These are phyloP conservation scores for Nematolebias whitei DNA, from an alignment of 2,113 vertebrate genomes.

Conservation along the genomic window DNA sequence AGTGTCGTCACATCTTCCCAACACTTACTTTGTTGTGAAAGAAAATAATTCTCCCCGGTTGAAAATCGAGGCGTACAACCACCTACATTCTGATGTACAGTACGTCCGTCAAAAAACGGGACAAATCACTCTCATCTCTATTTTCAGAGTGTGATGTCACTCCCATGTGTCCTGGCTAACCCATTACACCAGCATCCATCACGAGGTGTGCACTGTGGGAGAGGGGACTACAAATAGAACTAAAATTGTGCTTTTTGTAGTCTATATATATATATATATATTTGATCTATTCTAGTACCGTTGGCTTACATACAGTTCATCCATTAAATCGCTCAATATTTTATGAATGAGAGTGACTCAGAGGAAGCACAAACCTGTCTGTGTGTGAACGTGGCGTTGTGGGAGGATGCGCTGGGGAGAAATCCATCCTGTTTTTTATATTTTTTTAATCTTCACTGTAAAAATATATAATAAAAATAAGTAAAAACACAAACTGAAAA, in stretches of 20 bases:
- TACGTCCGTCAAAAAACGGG: conserved; percentile 57
- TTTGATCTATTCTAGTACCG: conserved; percentile 24
- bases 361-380: conserved; percentile 38
- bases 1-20: conserved; percentile 37
- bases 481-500: neutral
- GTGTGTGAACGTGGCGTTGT: conserved; percentile 31
- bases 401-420: conserved; percentile 14
- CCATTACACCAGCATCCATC: conserved; percentile 65
- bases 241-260: conserved; percentile 10
- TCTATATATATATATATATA: neutral
- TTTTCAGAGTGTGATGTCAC: conserved; percentile 72
- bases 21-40: conserved; percentile 21
- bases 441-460: conserved; percentile 33
- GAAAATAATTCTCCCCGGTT: conserved; percentile 28
- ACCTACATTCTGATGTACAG: conserved; percentile 31
- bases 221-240: conserved; percentile 33
- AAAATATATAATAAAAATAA: neutral
- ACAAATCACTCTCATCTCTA: conserved; percentile 63
- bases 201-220: conserved; percentile 44
- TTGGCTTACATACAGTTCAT: conserved; percentile 21
- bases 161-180: conserved; percentile 62
- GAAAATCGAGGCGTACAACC: conserved; percentile 12
- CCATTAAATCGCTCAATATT: conserved; percentile 40
- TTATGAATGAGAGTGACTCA: conserved; percentile 67
- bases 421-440: conserved; percentile 1